Evolutionary conservation across 2,113 vertebrate species (phyloP), one percentile per base, ranked within the genome.

Genomic region (Oplegnathus fasciatus): DNA sequence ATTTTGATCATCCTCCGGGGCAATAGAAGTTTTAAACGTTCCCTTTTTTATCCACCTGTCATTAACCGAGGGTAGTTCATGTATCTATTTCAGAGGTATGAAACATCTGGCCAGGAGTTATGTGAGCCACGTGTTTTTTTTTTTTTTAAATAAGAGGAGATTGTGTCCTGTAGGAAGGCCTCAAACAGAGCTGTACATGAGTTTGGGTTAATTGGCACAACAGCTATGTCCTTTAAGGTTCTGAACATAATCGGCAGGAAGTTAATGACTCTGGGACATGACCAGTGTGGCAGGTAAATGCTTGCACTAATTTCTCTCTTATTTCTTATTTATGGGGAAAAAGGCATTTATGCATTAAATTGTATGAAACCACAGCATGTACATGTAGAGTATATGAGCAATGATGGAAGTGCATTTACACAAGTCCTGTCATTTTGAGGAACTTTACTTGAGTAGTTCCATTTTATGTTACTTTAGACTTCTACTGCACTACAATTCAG

Each of bases 51-150:
- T 66, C 40, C 60, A 44, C 17, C 50, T 48, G 54, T 28, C 54
- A 68, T 37, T 22, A 58, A 28, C 37, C 24, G 28, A 58, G 11
- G 2, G 22, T 32, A 26, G 32, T 9, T 54, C 11, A 72, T 37
- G 46, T 54, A 37, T 30, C 42, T n/a, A 22, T 67, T 67, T 58
- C 24, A 68, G 54, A 70, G 8, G 64, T 37, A 34, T 71, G 46
- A 71, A 77, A 57, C 74, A 64, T 77, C 58, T 71, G 74, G 57
- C 20, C 37, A n/a, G 69, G 5, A 32, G 61, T 37, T 22, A 66
- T 73, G 61, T 46, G 37, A 81, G 48, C 44, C 42, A 37, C 37
- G 34, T 78, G 26, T 17, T 40, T 55, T 48, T 75, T 8, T 32
- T 40, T 52, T 61, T 24, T 5, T 40, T n/a, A 14, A 44, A 40